Conservation (phyloP, 2,888 invertebrate genomes). For the Drosophila antonietae region DNA sequence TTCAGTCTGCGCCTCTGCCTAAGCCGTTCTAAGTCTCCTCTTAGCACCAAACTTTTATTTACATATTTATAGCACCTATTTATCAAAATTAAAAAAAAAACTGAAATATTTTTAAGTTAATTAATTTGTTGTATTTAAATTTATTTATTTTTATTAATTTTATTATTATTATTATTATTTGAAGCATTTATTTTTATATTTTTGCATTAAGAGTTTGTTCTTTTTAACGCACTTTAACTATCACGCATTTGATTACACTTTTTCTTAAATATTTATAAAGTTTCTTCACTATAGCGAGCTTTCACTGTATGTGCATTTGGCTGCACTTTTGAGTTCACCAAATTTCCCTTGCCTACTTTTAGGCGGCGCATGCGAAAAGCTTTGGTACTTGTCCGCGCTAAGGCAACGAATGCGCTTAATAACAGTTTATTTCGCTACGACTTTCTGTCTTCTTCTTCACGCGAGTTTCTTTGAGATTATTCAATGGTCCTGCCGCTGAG, state of each 20-base stretch:
- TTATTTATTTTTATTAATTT: neutral
- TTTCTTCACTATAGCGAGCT: neutral
- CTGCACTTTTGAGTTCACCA: neutral
- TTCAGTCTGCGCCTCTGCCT: neutral
- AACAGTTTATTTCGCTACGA: conserved; percentile 1
- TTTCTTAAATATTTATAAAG: neutral
- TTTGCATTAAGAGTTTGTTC: neutral
- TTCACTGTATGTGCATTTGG: conserved; percentile 32
- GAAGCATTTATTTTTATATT: neutral
- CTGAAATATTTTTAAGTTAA: neutral
- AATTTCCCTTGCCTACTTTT: conserved; percentile 30
- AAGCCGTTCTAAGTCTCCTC: neutral
- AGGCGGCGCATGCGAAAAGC: conserved; percentile 22
- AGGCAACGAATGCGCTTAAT: conserved; percentile 1
- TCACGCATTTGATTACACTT: neutral
- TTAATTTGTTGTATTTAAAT: neutral
- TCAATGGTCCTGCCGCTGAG: conserved; percentile 1
- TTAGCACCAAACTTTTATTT: conserved; percentile 3
- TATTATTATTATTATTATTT: neutral
- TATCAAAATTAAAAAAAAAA: neutral
- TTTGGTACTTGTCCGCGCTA: conserved; percentile 33
- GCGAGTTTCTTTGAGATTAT: conserved; percentile 2
- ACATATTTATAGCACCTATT: conserved; percentile 17
- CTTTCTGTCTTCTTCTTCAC: neutral
- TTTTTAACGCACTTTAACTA: neutral